Evolutionary conservation across 1,140 invertebrate species (phyloP), one percentile per base, ranked within the genome.

Genomic region (Achroia grisella): DNA sequence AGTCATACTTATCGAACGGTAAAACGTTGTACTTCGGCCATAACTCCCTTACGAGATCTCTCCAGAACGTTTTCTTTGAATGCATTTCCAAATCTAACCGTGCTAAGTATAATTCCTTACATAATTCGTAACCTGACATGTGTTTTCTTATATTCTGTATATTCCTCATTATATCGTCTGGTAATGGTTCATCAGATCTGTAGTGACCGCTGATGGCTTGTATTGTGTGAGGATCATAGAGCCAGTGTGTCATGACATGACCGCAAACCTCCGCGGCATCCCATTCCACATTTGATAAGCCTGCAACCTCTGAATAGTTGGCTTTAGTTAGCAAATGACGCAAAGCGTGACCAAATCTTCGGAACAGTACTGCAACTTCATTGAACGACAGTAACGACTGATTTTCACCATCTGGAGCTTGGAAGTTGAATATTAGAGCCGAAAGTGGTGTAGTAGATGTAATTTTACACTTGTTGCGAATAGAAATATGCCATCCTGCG

Each of bases 211-310:
- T 93, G 17, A 98, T 88, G 5, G 79, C 85, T 52, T 90, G 86
- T 9, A 97, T 82, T 0, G 92, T 89, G 0, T 88, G 74, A 17
- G 91, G 89, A 66, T 96, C 91, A 53, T 92, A 91, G 0, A 96
- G 78, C 91, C 94, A 96, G 72, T 94, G 91, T 9, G 89, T 88
- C 89, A 98, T 90, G 35, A 98, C 93, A 62, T 94, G 87, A 0
- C 92, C 90, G 33, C 92, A 92, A 0, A 97, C 90, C 67, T 93
- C 91, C 0, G 93, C 90, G 8, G 93, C 93, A 82, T 98, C 97
- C 94, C 94, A 97, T 84, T 98, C 96, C 0, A 98, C 89, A 71
- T 95, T 96, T 0, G 91, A 93, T 1, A 95, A 76, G 1, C 95
- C 95, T 5, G 94, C 89, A 0, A 97, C 88, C 76, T 97, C 94